phyloP scores from a whole-genome alignment of 2,888 invertebrate genomes.

The Abscondita cerata region DNA sequence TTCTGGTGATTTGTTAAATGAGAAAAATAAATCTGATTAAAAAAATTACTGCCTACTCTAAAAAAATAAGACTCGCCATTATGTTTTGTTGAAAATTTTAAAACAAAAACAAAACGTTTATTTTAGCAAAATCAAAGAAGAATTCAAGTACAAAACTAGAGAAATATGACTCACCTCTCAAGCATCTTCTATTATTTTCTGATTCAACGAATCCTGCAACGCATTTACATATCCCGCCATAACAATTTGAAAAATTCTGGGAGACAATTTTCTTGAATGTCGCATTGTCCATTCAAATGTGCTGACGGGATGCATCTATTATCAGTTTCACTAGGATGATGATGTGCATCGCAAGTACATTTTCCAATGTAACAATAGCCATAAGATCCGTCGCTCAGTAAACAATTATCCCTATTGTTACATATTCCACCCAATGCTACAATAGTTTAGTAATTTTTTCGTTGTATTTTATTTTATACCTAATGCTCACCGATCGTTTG shows the following conservation, averaged over 20 bases:
- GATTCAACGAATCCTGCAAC: slow-evolving; percentile 47
- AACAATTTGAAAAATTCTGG: slow-evolving; percentile 47
- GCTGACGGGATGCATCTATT: slow-evolving; percentile 46
- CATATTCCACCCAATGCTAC: slow-evolving; percentile 51
- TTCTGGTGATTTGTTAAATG: too few relatives aligned
- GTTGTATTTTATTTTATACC: neutral
- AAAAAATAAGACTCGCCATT: too few relatives aligned
- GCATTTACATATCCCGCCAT: slow-evolving; percentile 51
- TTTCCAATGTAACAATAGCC: slow-evolving; percentile 49
- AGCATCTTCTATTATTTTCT: slow-evolving; percentile 46
- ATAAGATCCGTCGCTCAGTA: slow-evolving; percentile 45
- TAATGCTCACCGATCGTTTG: slow-evolving; percentile 41
- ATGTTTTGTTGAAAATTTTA: too few relatives aligned
- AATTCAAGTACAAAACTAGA: too few relatives aligned
- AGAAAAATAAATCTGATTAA: too few relatives aligned
- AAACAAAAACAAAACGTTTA: too few relatives aligned
- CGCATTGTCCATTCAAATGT: slow-evolving; percentile 49
- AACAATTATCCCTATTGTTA: slow-evolving; percentile 48
- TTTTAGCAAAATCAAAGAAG: too few relatives aligned
- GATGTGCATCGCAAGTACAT: slow-evolving; percentile 49
- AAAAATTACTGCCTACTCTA: too few relatives aligned
- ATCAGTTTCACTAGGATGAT: slow-evolving; percentile 45
- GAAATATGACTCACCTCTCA: slow-evolving; percentile 54
- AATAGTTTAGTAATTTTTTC: too few relatives aligned
- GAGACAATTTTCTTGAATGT: slow-evolving; percentile 49